Base-by-base conservation (phyloP, 2,113 vertebrate species). In the Lagopus leucura region DNA sequence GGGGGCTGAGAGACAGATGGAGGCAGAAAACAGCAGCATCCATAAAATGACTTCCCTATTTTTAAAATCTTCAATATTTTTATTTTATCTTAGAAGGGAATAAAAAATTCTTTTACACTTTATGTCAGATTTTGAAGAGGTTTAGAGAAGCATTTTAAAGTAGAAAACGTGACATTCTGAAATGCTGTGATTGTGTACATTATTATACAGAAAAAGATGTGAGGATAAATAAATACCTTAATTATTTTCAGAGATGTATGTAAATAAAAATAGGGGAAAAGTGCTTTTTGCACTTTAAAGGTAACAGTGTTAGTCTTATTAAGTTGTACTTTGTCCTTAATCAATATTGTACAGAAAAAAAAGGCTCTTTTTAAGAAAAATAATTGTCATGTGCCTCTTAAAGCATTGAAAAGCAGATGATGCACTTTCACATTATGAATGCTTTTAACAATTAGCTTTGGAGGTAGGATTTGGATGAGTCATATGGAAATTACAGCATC, bases 401-500 rank as follows among this genome's bases (percentile, higher is more conserved):
- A 72, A 87, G 6, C 34, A 43, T 7, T 76, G 57, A 94, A 94
- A 89, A 89, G 38, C 32, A 84, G 80, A 76, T 84, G 79, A 88
- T 74, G 89, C 20, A 38, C 25, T 87, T 90, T 82, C n/a, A 86
- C 3, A 10, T 90, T 76, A 76, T 89, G 83, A 88, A 89, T 89
- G 40, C 52, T 52, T 94, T 48, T 69, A 88, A 77, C 22, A 90
- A 90, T 77, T 87, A 82, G 5, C 30, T 65, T 89, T 79, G 0
- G 2, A 93, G 36, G 60, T 27, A 92, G 43, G 12, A 92, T 81
- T 76, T 94, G 72, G 77, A 92, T 95, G 77, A 95, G 36, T 94
- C 69, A 95, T 82, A 58, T 24, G 89, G 27, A 93, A 95, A 92
- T 93, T 81, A 71, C 32, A 67, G 42, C 90, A 88, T 73, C 71